Evolutionary conservation across 2,113 vertebrate genomes (phyloP), one percentile per base, ranked within the genome.

Genomic region (Sigmodon hispidus): DNA sequence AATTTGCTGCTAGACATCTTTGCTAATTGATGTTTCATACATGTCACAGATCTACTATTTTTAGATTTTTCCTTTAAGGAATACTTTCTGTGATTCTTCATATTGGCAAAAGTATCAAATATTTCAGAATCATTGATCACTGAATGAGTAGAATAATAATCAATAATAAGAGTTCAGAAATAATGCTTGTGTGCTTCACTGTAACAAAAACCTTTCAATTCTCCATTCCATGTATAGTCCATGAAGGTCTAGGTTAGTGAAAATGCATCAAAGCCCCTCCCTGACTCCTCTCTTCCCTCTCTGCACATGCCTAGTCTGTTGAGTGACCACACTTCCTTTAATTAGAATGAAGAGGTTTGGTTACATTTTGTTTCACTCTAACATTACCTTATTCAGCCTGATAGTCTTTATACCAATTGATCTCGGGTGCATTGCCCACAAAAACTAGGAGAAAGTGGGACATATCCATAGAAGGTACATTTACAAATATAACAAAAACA

Each of bases 21-120:
- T 36, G 59, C 43, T 96, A 94, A 92, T 77, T 65, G 61, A 89
- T 91, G 31, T 86, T 87, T 86, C 92, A 93, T 43, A 87, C 4
- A 26, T 40, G 69, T 91, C 61, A 52, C 48, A 65, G 4, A 63
- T 72, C 57, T 57, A 55, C 52, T n/a, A 5, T 77, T 57, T 63
- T 87, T 21, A 61, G 21, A 87, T 94, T 83, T 52, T 86, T 45
- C 40, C 36, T 72, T 83, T 77, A 69, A 84, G 52, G 8, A 80
- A 48, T 48, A 52, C 12, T 31, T 75, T 29, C 59, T 11, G 11
- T 73, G 3, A 69, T 52, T 84, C 19, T 77, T 83, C 16, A 0
- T 57, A 34, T 31, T 84, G 2, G 17, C 21, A 4, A 69, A 50
- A 57, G 7, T 83, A 45, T 57, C 26, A 81, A 48, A 9, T 81